Evolutionary conservation across 2,797 vertebrate species (phyloP), one percentile per base, ranked within the genome.

Genomic region (Leptodactylus fallax): DNA sequence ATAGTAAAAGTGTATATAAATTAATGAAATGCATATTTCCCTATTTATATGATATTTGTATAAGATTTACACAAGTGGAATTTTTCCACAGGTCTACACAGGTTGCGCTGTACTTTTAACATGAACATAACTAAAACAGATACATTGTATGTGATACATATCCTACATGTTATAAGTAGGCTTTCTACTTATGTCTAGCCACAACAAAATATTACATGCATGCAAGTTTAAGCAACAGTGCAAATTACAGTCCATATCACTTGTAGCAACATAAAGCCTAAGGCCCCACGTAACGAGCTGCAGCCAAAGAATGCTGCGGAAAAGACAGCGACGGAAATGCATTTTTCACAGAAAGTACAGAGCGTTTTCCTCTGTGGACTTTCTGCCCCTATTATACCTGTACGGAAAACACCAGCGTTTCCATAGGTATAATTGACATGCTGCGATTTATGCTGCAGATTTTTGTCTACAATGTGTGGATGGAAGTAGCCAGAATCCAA

Each of bases 131-230:
- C 9, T 19, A 71, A 56, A 72, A 72, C 53, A 83, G 12, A 36
- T 72, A 55, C 10, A 69, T 69, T 83, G 7, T 55, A 56, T 13
- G 36, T 83, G 63, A 71, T 25, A 72, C 14, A n/a, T 53, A 36
- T 71, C 65, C 81, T 27, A 23, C 53, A 47, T 72, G 67, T 60
- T 55, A 84, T 58, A 74, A 55, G n/a, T 27, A 83, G 2, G 25
- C 36, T 72, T 72, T 76, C 71, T 76, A 85, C 58, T 3, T 71
- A 76, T 61, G 71, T 85, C 83, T 85, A 85, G 83, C 36, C 83
- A 85, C 67, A 85, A 85, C 83, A 85, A 61, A 84, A 61, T 71
- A 17, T 6, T 21, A 74, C 27, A 85, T 27, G 27, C 55, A 76
- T 36, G 83, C 45, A n/a, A 85, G 71, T 60, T 76, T 76, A 19